These are phyloP conservation scores for Amphiprion clarkii DNA, from an alignment of 2,797 vertebrate genomes.

Conservation along the genomic window DNA sequence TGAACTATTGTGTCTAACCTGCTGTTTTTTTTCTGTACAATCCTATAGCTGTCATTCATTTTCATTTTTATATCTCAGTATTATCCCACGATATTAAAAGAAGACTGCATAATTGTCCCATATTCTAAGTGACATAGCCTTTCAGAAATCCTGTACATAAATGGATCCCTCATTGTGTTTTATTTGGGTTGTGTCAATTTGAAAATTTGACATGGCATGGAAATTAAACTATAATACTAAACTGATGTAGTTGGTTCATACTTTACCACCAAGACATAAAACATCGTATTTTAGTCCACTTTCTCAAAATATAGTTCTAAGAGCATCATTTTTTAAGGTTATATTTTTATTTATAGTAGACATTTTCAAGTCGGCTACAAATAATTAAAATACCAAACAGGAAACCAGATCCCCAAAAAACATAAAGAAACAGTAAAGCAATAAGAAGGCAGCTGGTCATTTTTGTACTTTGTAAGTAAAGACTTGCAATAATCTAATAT, in stretches of 20 bases:
- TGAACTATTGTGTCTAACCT: neutral
- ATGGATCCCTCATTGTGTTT: neutral
- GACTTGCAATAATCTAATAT: too few relatives aligned
- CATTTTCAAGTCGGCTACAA: neutral
- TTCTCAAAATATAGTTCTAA: neutral
- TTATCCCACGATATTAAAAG: too few relatives aligned
- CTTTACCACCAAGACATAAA: too few relatives aligned
- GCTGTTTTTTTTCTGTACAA: neutral
- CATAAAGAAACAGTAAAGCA: too few relatives aligned
- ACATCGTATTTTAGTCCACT: too few relatives aligned
- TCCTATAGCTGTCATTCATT: neutral
- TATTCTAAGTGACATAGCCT: too few relatives aligned
- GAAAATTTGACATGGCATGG: neutral
- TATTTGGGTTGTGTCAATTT: neutral
- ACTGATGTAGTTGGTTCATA: too few relatives aligned
- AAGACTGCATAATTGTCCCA: too few relatives aligned
- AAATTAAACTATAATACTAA: neutral
- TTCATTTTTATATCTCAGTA: neutral
- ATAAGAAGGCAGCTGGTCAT: too few relatives aligned
- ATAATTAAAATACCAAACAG: neutral
- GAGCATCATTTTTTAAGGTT: neutral
- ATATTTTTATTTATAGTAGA: neutral
- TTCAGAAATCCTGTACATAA: neutral
- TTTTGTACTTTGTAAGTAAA: too few relatives aligned
- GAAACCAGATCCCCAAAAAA: neutral